A percentile compares a stretch with the other conserved stretches of the same genome.
Conservation (phyloP, 2,888 invertebrate species). For the Catocala fraxini region DNA sequence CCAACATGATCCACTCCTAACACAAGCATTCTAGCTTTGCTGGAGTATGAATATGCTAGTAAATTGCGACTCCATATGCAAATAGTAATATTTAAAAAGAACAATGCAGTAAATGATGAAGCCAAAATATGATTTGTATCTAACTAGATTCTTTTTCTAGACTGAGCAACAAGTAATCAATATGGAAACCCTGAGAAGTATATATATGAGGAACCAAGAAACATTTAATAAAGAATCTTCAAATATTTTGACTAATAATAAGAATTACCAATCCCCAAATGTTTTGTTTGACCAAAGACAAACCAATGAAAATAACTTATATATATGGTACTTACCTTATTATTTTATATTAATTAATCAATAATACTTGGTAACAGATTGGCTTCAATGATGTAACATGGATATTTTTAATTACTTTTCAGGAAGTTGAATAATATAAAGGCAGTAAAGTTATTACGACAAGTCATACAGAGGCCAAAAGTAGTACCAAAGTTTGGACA, state of each 20-base stretch:
- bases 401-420: slow-evolving; percentile 38
- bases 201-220: slow-evolving; percentile 88
- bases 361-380: too few relatives aligned
- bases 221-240: slow-evolving; percentile 89
- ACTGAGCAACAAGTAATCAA: slow-evolving; percentile 87
- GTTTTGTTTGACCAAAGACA: slow-evolving; percentile 68
- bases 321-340: slow-evolving; percentile 64
- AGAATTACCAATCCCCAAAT: slow-evolving; percentile 71
- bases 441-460: slow-evolving; percentile 90
- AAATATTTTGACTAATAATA: slow-evolving; percentile 82
- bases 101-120: too few relatives aligned
- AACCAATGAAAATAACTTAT: slow-evolving; percentile 58
- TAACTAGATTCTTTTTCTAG: slow-evolving; percentile 65
- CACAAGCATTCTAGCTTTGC: too few relatives aligned
- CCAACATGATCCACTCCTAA: too few relatives aligned
- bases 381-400: not conserved
- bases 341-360: too few relatives aligned
- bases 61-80: too few relatives aligned
- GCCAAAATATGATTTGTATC: too few relatives aligned
- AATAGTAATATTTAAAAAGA: too few relatives aligned
- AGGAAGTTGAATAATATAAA: slow-evolving; percentile 94
- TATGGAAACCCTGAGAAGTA: slow-evolving; percentile 83
- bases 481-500: slow-evolving; percentile 92
- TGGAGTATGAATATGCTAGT: too few relatives aligned
- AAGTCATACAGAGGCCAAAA: slow-evolving; percentile 91